Conservation (phyloP, 92 coral and sea anemone species). For the Bergia sp. region DNA sequence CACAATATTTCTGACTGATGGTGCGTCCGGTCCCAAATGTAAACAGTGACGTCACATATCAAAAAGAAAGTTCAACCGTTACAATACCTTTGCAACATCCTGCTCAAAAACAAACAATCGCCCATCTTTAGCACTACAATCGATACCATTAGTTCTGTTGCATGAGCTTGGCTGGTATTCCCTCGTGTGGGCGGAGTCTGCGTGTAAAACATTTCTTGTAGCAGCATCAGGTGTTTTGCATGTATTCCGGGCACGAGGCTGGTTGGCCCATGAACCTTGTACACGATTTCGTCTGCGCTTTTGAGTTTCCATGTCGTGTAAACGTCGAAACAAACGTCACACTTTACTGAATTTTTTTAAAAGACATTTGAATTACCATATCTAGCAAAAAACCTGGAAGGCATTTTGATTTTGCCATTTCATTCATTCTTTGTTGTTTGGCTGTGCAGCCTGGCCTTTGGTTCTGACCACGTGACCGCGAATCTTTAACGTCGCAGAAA, state of each 20-base stretch:
- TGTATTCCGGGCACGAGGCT: conserved; percentile 39
- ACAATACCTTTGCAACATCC: conserved; percentile 6
- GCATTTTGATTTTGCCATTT: too few species aligned
- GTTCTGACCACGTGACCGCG: too few species aligned
- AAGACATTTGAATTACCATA: too few species aligned
- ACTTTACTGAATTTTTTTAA: too few species aligned
- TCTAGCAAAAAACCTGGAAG: too few species aligned
- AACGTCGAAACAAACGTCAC: background rate
- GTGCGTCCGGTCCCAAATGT: too few species aligned
- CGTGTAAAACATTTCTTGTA: background rate
- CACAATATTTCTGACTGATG: too few species aligned
- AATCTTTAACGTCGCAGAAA: too few species aligned
- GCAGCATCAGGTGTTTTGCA: background rate
- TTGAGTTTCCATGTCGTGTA: background rate
- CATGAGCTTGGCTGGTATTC: background rate
- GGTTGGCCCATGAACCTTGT: conserved; percentile 78
- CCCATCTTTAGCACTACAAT: background rate
- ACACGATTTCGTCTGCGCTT: conserved; percentile 72
- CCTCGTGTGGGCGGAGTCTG: background rate
- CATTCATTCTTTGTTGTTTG: too few species aligned
- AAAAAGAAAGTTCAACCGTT: background rate
- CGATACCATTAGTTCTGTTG: background rate
- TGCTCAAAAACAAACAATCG: conserved; percentile 16
- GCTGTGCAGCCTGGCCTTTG: too few species aligned
- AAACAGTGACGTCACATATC: too few species aligned